These are phyloP conservation scores for Cotesia glomerata DNA, from an alignment of 1,140 invertebrate species.

Conservation along the genomic window DNA sequence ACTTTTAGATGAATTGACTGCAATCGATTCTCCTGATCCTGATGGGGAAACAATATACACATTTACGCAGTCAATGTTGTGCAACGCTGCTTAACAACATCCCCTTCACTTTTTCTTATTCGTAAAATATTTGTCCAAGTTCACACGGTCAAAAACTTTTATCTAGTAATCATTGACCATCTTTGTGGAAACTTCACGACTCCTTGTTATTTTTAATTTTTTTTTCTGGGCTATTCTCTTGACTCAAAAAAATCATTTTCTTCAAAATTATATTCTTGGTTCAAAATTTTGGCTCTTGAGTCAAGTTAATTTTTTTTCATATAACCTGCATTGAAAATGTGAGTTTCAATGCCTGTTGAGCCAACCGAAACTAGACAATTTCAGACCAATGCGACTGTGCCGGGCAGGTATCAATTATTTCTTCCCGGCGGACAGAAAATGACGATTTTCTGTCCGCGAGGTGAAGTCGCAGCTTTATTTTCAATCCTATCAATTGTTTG, in stretches of 20 bases:
- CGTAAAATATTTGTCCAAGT: neutral
- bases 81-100: neutral
- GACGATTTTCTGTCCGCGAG: too few relatives aligned
- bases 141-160: constrained; percentile 2
- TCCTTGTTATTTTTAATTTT: neutral
- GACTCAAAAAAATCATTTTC: neutral
- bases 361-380: too few relatives aligned
- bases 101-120: constrained; percentile 4
- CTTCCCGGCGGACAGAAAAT: too few relatives aligned
- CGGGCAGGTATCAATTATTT: too few relatives aligned
- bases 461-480: too few relatives aligned
- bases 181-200: neutral
- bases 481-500: too few relatives aligned
- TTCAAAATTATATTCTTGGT: too few relatives aligned
- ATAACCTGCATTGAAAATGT: too few relatives aligned
- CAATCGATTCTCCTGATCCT: constrained; percentile 17
- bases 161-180: neutral
- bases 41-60: neutral
- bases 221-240: neutral
- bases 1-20: constrained; percentile 3
- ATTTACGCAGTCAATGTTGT: neutral
- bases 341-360: too few relatives aligned
- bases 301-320: too few relatives aligned
- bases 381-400: too few relatives aligned
- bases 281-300: too few relatives aligned